Conservation (phyloP, 2,888 invertebrate genomes). For the Phymatocera aterrima region DNA sequence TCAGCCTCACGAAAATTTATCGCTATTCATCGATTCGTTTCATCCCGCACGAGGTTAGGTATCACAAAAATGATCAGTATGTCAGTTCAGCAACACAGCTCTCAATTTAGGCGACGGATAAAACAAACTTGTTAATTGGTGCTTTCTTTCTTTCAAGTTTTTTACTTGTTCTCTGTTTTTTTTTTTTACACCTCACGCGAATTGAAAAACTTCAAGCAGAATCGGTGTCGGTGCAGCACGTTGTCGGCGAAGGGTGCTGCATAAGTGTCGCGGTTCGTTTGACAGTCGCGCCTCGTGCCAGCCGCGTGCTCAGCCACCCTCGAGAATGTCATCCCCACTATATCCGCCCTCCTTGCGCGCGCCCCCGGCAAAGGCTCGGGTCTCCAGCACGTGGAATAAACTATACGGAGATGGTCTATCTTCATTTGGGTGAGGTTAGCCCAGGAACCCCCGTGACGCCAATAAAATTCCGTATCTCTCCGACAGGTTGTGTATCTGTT, state of each 20-base stretch:
- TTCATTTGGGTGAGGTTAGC: constrained; percentile 65
- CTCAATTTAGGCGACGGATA: background rate
- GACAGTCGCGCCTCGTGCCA: constrained; percentile 42
- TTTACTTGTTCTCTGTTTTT: background rate
- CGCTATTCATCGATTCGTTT: background rate
- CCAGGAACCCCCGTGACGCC: constrained; percentile 67
- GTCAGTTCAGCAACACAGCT: background rate
- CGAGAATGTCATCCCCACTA: constrained; percentile 49
- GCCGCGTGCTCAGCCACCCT: constrained; percentile 51
- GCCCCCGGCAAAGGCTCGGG: constrained; percentile 44
- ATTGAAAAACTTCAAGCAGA: background rate
- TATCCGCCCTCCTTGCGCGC: constrained; percentile 49
- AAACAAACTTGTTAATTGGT: background rate
- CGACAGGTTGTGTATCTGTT: constrained; percentile 56
- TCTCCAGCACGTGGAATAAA: constrained; percentile 44
- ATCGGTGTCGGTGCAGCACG: constrained; percentile 23
- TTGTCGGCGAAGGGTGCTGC: constrained; percentile 44
- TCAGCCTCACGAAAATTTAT: background rate
- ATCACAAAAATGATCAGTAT: background rate
- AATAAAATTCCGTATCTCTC: constrained; percentile 69
- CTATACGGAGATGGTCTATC: constrained; percentile 60
- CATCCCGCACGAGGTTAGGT: background rate
- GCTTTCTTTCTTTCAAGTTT: background rate
- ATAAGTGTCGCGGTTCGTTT: constrained; percentile 44
- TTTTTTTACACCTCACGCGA: background rate